These are phyloP conservation scores for Polyploca ridens DNA, from an alignment of 2,888 invertebrate species.

Conservation along the genomic window DNA sequence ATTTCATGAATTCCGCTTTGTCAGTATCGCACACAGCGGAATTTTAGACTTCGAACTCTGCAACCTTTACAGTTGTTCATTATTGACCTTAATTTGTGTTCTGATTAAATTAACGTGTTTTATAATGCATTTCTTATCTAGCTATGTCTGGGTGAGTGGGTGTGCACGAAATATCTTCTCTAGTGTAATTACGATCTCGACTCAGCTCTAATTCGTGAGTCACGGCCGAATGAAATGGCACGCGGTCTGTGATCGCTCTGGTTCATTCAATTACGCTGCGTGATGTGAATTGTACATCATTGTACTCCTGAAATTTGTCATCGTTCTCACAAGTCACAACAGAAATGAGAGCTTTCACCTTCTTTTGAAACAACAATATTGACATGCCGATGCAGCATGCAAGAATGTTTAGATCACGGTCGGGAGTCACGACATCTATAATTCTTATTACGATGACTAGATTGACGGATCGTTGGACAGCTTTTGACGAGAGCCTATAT, in stretches of 20 bases:
- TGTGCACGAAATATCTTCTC: conserved; percentile 76
- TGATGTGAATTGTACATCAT: conserved; percentile 72
- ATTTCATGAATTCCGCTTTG: background rate
- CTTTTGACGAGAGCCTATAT: conserved; percentile 53
- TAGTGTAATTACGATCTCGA: conserved; percentile 77
- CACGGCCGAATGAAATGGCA: conserved; percentile 50
- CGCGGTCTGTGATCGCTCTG: conserved; percentile 57
- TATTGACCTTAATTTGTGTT: conserved; percentile 67
- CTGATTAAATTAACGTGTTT: conserved; percentile 65
- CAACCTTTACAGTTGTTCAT: conserved; percentile 32
- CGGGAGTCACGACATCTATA: conserved; percentile 48
- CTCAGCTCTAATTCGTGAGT: conserved; percentile 82
- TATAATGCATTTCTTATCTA: conserved; percentile 60
- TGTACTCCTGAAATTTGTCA: conserved; percentile 59
- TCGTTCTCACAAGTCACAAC: conserved; percentile 46
- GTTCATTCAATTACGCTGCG: conserved; percentile 74
- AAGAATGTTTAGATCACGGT: conserved; percentile 45
- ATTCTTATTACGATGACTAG: conserved; percentile 47
- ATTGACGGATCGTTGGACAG: conserved; percentile 57
- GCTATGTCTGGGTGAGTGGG: conserved; percentile 58
- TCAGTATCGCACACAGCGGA: background rate
- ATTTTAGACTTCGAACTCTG: conserved; percentile 9
- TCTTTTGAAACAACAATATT: conserved; percentile 50
- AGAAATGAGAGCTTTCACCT: conserved; percentile 60
- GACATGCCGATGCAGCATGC: conserved; percentile 30